Conservation (phyloP, 2,113 vertebrate species). For the Xenopus tropicalis region UCB_Xtro_10.0 CM004446.2:82963501-82964000, state of each 20-base stretch:
- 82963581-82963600: too few species aligned
- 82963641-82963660: background rate
- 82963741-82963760: background rate
- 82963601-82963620: too few species aligned
- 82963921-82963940: too few species aligned
- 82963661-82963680: background rate
- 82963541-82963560: too few species aligned
- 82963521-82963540: too few species aligned
- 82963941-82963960: too few species aligned
- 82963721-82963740: background rate
- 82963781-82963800: conserved; percentile 10
- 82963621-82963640: too few species aligned
- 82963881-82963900: background rate
- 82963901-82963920: too few species aligned
- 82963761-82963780: conserved; percentile 7
- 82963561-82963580: too few species aligned
- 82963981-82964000: too few species aligned
- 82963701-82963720: background rate
- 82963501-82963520: too few species aligned
- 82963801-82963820: background rate
- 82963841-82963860: conserved; percentile 16
- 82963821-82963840: background rate
- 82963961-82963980: too few species aligned
- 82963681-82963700: background rate
- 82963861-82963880: conserved; percentile 20